A percentile compares a stretch with the other conserved stretches of the same genome.
Evolutionary conservation across 2,888 invertebrate genomes (phyloP).

Genomic region (Loripinus fragilis): DNA sequence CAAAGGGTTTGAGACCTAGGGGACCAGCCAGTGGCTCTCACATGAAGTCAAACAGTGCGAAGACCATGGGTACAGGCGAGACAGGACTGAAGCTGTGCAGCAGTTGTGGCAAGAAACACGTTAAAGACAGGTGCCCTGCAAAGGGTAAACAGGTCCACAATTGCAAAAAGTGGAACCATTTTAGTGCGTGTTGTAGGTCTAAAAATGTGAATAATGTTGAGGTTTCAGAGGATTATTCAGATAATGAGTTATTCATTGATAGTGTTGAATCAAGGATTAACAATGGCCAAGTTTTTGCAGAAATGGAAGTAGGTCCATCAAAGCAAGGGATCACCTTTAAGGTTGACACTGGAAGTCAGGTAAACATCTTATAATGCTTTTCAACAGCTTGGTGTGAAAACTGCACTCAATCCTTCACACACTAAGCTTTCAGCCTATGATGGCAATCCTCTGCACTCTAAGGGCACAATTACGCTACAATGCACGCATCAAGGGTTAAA

Average conservation of each 20-base stretch:
- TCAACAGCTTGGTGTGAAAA: constrained; percentile 21
- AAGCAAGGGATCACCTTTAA: not conserved
- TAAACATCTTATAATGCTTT: constrained; percentile 13
- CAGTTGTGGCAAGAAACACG: constrained; percentile 4
- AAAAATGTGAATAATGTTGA: constrained; percentile 20
- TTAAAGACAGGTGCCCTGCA: constrained; percentile 13
- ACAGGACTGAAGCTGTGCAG: not conserved
- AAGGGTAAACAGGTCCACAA: not conserved
- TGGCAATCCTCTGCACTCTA: constrained; percentile 1
- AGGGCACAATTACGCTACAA: not conserved
- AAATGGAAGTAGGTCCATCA: constrained; percentile 12
- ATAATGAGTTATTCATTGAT: constrained; percentile 18
- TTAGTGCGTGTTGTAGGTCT: not conserved
- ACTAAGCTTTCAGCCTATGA: constrained; percentile 1
- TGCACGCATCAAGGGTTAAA: not conserved
- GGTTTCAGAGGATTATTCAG: not conserved
- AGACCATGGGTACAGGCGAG: not conserved
- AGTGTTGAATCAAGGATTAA: constrained; percentile 1
- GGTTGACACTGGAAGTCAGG: constrained; percentile 15
- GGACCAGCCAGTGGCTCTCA: not conserved
- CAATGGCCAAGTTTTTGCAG: not conserved
- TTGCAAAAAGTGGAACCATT: constrained; percentile 24
- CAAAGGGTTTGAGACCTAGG: not conserved
- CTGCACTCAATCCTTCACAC: constrained; percentile 15
- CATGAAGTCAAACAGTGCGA: not conserved